These are phyloP conservation scores for Pleuronectes platessa DNA, from an alignment of 2,113 vertebrate species.

Conservation along the genomic window DNA sequence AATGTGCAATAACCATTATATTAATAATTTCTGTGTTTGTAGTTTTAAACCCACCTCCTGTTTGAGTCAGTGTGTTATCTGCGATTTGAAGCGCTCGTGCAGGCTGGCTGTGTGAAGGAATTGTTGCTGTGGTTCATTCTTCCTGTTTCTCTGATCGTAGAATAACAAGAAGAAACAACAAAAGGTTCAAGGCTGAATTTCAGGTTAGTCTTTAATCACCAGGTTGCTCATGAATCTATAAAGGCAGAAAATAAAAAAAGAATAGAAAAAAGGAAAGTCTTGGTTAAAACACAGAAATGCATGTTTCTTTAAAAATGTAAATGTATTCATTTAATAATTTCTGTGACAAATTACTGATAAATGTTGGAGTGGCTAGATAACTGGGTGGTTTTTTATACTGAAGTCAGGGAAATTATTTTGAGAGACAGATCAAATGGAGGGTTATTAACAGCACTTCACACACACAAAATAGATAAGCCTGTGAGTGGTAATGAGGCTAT, in stretches of 20 bases:
- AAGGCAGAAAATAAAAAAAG: background rate
- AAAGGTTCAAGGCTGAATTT: conserved; percentile 23
- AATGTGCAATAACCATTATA: background rate
- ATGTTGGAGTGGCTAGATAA: conserved; percentile 22
- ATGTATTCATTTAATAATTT: conserved; percentile 21
- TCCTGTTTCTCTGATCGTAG: conserved; percentile 68
- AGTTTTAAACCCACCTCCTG: conserved; percentile 78
- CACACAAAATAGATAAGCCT: conserved; percentile 59
- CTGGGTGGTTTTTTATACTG: conserved; percentile 84
- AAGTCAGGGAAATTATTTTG: conserved; percentile 87
- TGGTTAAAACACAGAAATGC: background rate
- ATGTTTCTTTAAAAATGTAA: background rate
- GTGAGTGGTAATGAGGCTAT: conserved; percentile 53
- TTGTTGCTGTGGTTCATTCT: conserved; percentile 74
- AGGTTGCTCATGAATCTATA: background rate
- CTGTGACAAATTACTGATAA: conserved; percentile 17
- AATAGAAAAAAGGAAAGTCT: background rate
- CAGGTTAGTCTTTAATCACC: background rate
- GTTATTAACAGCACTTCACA: conserved; percentile 86
- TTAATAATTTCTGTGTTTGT: background rate
- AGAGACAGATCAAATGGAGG: conserved; percentile 87
- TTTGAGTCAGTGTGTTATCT: conserved; percentile 26
- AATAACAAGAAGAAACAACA: conserved; percentile 68
- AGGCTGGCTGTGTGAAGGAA: conserved; percentile 60
- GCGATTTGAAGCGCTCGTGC: conserved; percentile 80